Evolutionary conservation across 2,888 invertebrate genomes (phyloP).

Genomic region (Rhamphomyia laevipes): DNA sequence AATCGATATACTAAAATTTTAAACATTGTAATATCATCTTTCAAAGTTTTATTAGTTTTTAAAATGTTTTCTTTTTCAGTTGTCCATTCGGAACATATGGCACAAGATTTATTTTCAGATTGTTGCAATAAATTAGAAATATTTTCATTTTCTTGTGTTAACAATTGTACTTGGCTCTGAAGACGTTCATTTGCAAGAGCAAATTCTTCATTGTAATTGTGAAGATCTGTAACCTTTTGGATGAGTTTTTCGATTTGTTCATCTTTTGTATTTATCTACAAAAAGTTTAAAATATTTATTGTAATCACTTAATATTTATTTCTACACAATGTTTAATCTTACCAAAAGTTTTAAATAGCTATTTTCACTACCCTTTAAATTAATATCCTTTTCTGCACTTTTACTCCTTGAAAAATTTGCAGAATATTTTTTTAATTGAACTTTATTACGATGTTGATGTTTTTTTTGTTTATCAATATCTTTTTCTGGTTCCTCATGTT

Average conservation of each 20-base stretch:
- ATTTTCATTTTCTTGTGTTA: slow-evolving; percentile 43
- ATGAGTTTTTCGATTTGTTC: slow-evolving; percentile 47
- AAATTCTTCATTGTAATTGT: slow-evolving; percentile 49
- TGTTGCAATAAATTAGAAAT: slow-evolving; percentile 39
- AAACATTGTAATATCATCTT: slow-evolving; percentile 57
- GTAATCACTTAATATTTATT: not conserved
- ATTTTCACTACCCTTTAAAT: slow-evolving; percentile 16
- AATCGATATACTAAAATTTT: slow-evolving; percentile 68
- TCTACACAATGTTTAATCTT: slow-evolving; percentile 7
- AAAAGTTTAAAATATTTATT: not conserved
- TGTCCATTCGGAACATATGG: slow-evolving; percentile 24
- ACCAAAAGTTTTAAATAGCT: slow-evolving; percentile 28
- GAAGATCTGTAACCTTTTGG: slow-evolving; percentile 46
- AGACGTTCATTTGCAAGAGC: slow-evolving; percentile 49
- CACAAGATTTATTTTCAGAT: slow-evolving; percentile 33
- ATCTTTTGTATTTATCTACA: slow-evolving; percentile 48
- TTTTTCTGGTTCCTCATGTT: slow-evolving; percentile 19
- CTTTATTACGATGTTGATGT: slow-evolving; percentile 15
- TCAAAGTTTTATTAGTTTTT: slow-evolving; percentile 45
- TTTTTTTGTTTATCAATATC: slow-evolving; percentile 5
- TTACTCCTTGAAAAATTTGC: slow-evolving; percentile 25
- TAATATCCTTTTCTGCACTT: slow-evolving; percentile 3
- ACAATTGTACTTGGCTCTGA: slow-evolving; percentile 40
- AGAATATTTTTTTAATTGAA: slow-evolving; percentile 25
- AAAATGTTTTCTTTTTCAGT: slow-evolving; percentile 17